A percentile compares a stretch with the other conserved stretches of the same genome.
Evolutionary conservation across 2,797 vertebrate species (phyloP).

Genomic region (Lerista edwardsae): DNA sequence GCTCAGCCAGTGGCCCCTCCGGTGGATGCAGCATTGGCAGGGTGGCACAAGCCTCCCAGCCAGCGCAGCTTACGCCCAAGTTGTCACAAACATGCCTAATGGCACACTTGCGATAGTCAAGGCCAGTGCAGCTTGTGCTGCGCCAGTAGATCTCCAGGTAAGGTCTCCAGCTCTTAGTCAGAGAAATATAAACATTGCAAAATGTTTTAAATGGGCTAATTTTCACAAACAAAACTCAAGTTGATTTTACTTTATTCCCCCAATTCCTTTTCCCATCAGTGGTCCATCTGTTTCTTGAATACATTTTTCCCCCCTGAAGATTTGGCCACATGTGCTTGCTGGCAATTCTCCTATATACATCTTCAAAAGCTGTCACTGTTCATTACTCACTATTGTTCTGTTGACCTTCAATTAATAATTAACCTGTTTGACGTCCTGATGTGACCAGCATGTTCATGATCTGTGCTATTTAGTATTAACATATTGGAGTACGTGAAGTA

Average conservation of each 20-base stretch:
- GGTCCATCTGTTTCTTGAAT: conserved; percentile 1
- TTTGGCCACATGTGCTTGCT: not conserved
- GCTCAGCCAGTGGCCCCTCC: too few relatives aligned
- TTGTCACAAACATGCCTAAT: too few relatives aligned
- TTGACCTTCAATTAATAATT: conserved; percentile 2
- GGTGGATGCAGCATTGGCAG: too few relatives aligned
- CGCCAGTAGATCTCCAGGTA: too few relatives aligned
- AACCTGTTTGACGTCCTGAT: conserved; percentile 8
- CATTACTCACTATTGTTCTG: not conserved
- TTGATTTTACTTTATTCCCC: not conserved
- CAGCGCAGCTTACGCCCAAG: too few relatives aligned
- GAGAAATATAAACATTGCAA: not conserved
- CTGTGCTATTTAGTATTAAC: not conserved
- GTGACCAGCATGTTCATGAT: not conserved
- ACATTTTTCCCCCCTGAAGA: not conserved
- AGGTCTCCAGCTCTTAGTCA: not conserved
- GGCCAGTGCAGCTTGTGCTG: too few relatives aligned
- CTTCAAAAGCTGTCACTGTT: not conserved
- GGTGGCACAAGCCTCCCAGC: too few relatives aligned
- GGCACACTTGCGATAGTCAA: too few relatives aligned
- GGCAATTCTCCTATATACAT: conserved; percentile 2
- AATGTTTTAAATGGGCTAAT: not conserved
- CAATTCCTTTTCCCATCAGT: conserved; percentile 7
- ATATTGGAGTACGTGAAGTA: not conserved
- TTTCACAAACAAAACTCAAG: not conserved